phyloP scores from a whole-genome alignment of 2,113 vertebrate species.

The Ailurus styani region DNA sequence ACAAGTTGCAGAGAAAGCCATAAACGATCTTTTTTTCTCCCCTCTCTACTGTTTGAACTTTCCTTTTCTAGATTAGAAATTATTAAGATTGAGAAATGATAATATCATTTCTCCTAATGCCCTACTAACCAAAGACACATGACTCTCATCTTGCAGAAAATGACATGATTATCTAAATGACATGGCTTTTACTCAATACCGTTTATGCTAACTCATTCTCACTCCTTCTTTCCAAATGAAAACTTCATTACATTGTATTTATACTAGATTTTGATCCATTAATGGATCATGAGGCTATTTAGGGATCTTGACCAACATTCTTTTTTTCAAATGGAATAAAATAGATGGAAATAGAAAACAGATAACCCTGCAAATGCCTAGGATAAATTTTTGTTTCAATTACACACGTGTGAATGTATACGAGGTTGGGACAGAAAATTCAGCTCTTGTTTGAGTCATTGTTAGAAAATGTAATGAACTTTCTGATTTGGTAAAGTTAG shows the following conservation, averaged over 20 bases:
- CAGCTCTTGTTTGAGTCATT: not conserved
- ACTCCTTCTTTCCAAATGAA: not conserved
- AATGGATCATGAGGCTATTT: not conserved
- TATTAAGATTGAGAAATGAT: slow-evolving; percentile 3
- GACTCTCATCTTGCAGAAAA: not conserved
- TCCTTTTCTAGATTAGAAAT: slow-evolving; percentile 28
- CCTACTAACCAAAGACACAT: not conserved
- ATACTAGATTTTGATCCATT: not conserved
- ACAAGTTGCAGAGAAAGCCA: slow-evolving; percentile 18
- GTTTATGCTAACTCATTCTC: not conserved
- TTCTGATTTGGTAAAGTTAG: not conserved
- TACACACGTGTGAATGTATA: not conserved
- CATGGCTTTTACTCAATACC: not conserved
- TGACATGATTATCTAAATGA: not conserved
- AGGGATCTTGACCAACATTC: not conserved
- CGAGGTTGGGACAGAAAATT: not conserved
- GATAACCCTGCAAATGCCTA: not conserved
- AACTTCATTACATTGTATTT: not conserved
- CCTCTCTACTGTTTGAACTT: slow-evolving; percentile 33
- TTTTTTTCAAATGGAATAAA: slow-evolving; percentile 10
- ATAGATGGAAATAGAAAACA: not conserved
- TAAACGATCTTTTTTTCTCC: not conserved
- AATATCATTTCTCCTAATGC: not conserved
- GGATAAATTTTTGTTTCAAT: not conserved
- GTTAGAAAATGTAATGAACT: not conserved